Percentiles rank a stretch among this genome's conserved stretches.
Evolutionary conservation across 2,888 invertebrate species (phyloP).

Genomic region (Spatulosminthurus flaviceps): DNA sequence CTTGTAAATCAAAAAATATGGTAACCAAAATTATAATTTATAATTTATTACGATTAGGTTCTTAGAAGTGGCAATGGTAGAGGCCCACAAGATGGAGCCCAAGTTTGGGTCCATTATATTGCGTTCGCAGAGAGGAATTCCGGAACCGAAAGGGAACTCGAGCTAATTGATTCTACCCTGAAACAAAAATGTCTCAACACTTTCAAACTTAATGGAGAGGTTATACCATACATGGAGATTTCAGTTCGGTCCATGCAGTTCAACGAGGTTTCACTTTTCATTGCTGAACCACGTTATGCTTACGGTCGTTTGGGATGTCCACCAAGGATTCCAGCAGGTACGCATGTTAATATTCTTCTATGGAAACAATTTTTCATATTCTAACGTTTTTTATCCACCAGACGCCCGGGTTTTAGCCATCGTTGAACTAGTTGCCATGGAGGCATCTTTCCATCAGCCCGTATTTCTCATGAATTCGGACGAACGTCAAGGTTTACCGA

Average conservation of each 20-base stretch:
- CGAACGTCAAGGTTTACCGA: background rate
- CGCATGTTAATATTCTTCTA: no score
- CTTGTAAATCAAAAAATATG: no score
- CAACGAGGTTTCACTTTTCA: conserved; percentile 19
- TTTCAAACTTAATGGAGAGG: background rate
- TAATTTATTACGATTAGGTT: conserved; percentile 2
- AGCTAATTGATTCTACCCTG: conserved; percentile 23
- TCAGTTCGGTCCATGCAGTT: conserved; percentile 24
- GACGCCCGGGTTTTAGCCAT: conserved; percentile 8
- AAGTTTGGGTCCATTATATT: conserved; percentile 28
- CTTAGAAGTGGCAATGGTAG: conserved; percentile 1
- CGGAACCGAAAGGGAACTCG: no score
- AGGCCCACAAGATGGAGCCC: background rate
- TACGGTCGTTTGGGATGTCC: conserved; percentile 22
- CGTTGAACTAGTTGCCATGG: conserved; percentile 16
- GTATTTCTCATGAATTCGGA: background rate
- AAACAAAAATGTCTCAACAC: background rate
- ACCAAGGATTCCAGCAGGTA: conserved; percentile 30
- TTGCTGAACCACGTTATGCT: conserved; percentile 5
- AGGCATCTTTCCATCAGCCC: background rate
- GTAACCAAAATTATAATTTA: no score
- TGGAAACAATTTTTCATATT: background rate
- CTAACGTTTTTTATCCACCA: background rate
- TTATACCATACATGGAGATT: background rate
- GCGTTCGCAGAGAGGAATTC: background rate